These are phyloP conservation scores for Daptonema setosum DNA, from an alignment of 2,888 invertebrate species.

Conservation along the genomic window DNA sequence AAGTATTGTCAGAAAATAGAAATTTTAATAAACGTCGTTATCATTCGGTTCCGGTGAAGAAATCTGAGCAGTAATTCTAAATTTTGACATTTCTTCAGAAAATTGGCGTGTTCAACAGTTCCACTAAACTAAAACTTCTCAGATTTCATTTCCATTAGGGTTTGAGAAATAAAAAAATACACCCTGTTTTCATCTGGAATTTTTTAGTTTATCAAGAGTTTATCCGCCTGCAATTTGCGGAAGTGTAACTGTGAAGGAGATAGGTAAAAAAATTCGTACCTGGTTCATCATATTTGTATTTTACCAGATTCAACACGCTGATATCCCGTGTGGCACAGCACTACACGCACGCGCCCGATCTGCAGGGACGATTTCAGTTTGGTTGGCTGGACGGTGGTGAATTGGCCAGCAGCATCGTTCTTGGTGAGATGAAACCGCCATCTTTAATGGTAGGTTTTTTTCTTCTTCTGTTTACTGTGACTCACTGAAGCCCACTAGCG, in stretches of 20 bases:
- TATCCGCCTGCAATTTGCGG: slow-evolving; percentile 45
- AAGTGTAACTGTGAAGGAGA: slow-evolving; percentile 67
- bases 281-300: slow-evolving; percentile 58
- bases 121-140: too few species aligned
- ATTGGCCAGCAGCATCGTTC: slow-evolving; percentile 73
- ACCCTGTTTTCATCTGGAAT: background rate
- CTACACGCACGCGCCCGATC: background rate
- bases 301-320: slow-evolving; percentile 31
- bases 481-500: too few species aligned
- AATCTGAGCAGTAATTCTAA: too few species aligned
- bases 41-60: too few species aligned
- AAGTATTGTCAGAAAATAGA: too few species aligned
- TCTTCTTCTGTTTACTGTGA: too few species aligned
- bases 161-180: too few species aligned
- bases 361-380: slow-evolving; percentile 53
- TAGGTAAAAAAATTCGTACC: slow-evolving; percentile 77
- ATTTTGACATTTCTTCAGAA: too few species aligned
- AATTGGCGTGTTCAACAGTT: too few species aligned
- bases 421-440: slow-evolving; percentile 59
- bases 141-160: too few species aligned
- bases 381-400: slow-evolving; percentile 79
- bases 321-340: background rate
- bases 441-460: slow-evolving; percentile 62
- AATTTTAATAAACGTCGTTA: too few species aligned
- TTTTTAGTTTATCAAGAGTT: background rate